phyloP scores from a whole-genome alignment of 2,888 invertebrate species.

The Ischnura elegans region DNA sequence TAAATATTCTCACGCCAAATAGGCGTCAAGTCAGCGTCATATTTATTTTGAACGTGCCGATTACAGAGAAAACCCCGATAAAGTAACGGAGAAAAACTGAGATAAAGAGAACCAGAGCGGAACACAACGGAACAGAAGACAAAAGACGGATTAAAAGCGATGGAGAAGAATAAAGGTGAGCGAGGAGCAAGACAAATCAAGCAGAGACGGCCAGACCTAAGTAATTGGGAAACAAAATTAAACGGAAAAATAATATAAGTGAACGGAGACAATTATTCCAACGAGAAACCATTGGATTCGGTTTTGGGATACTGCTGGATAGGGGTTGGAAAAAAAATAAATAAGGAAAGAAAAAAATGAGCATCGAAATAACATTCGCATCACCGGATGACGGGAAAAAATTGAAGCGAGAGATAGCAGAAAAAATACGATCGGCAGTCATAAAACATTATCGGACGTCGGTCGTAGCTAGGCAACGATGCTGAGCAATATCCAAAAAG shows the following conservation, averaged over 20 bases:
- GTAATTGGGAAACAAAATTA: slow-evolving; percentile 40
- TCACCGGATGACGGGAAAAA: neutral
- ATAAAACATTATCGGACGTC: neutral
- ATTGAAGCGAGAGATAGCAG: neutral
- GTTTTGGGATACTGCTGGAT: slow-evolving; percentile 40
- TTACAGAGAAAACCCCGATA: too few species aligned
- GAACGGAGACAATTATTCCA: slow-evolving; percentile 32
- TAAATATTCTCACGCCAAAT: too few species aligned
- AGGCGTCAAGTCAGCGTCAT: too few species aligned
- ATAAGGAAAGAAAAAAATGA: neutral
- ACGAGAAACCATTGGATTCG: slow-evolving; percentile 38
- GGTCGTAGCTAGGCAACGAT: neutral
- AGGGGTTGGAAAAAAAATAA: neutral
- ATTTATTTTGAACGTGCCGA: too few species aligned
- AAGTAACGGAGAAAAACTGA: too few species aligned
- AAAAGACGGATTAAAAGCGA: slow-evolving; percentile 68
- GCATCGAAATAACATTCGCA: neutral
- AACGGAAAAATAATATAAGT: neutral
- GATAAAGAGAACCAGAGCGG: neutral
- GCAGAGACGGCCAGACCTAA: slow-evolving; percentile 9
- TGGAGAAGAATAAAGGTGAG: slow-evolving; percentile 52
- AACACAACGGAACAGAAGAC: neutral
- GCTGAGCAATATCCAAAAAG: too few species aligned
- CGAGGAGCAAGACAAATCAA: neutral
- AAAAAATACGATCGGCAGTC: neutral